Percentiles rank a stretch among this genome's conserved stretches.
Evolutionary conservation across 2,888 invertebrate genomes (phyloP).

Genomic region (Pyrochroa serraticornis): DNA sequence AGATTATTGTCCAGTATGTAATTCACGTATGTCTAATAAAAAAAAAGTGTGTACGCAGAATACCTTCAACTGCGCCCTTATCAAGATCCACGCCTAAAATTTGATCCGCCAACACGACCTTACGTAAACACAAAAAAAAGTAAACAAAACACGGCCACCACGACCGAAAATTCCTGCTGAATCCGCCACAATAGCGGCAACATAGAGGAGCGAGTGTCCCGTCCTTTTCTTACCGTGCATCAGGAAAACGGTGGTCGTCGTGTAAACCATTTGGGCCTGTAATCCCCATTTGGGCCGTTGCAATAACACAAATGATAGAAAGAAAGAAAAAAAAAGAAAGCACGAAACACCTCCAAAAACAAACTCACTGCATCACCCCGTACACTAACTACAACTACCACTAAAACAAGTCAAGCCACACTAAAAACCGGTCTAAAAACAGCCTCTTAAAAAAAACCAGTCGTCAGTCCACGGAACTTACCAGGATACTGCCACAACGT

Average conservation of each 20-base stretch:
- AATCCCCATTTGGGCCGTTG: constrained; percentile 1
- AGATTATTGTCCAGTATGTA: no score
- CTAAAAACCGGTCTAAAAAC: constrained; percentile 45
- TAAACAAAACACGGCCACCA: no score
- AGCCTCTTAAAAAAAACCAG: constrained; percentile 23
- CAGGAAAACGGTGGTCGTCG: not conserved
- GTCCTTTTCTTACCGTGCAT: constrained; percentile 1
- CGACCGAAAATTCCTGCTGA: no score
- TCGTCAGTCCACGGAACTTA: constrained; percentile 57
- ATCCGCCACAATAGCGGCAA: no score
- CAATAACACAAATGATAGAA: not conserved
- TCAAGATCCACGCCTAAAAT: no score
- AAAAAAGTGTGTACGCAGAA: no score
- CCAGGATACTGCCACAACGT: constrained; percentile 84
- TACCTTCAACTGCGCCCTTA: no score
- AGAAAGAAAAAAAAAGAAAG: not conserved
- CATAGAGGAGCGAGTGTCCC: no score
- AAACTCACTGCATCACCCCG: not conserved
- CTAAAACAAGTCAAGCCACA: constrained; percentile 35
- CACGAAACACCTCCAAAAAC: not conserved
- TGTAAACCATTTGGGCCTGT: no score
- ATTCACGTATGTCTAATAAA: no score
- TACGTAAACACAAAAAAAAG: no score
- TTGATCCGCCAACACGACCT: no score
- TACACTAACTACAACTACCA: constrained; percentile 10